Conservation (phyloP, 1,140 invertebrate species). For the Atta colombica region DNA sequence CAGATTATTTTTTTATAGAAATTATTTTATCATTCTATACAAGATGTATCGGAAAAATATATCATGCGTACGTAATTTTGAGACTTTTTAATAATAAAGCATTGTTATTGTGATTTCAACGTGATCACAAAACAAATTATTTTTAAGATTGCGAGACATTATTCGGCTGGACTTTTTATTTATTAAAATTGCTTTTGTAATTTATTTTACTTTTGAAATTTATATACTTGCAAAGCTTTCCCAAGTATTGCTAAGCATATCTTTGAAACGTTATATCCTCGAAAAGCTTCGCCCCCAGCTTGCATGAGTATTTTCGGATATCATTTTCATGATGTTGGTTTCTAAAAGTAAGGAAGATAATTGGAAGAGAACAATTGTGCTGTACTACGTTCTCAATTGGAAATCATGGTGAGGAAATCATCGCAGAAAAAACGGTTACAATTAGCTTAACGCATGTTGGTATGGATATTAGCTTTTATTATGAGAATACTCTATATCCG, state of each 20-base stretch:
- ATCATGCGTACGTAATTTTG: neutral
- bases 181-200: neutral
- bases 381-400: neutral
- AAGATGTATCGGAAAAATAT: neutral
- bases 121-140: neutral
- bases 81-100: neutral
- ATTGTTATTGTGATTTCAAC: neutral
- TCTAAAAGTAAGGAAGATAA: constrained; percentile 7
- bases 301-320: neutral
- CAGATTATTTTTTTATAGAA: neutral
- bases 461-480: constrained; percentile 6
- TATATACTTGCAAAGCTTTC: neutral
- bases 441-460: neutral
- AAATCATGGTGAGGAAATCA: neutral
- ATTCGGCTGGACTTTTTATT: neutral
- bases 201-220: neutral
- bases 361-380: neutral
- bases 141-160: neutral
- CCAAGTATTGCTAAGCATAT: neutral
- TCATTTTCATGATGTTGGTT: neutral
- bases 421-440: neutral
- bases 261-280: neutral
- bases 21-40: neutral
- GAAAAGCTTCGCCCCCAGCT: neutral
- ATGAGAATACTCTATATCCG: neutral